Evolutionary conservation across 2,113 vertebrate genomes (phyloP).

Genomic region (Poicephalus gulielmi): DNA sequence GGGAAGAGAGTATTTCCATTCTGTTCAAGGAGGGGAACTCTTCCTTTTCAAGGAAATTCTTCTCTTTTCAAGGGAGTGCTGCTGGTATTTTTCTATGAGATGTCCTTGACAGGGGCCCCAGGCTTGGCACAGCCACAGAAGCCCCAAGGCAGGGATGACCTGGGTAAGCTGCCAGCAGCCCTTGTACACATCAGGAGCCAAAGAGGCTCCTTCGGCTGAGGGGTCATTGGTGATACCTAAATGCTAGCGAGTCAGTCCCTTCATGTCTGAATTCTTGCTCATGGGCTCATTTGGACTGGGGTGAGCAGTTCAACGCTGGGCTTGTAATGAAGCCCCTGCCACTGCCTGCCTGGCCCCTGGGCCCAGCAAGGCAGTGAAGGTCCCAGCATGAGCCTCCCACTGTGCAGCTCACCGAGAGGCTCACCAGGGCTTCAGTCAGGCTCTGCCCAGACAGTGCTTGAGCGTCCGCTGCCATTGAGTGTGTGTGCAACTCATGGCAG

Average conservation of each 20-base stretch:
- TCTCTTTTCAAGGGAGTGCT: neutral
- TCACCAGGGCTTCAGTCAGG: neutral
- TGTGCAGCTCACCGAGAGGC: neutral
- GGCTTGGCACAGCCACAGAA: neutral
- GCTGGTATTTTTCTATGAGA: neutral
- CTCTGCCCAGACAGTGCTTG: neutral
- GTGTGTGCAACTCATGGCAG: neutral
- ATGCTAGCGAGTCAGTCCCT: neutral
- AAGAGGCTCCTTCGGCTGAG: neutral
- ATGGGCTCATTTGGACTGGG: neutral
- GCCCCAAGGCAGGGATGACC: neutral
- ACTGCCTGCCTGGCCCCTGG: accelerated
- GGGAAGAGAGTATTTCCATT: neutral
- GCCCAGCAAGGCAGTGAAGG: neutral
- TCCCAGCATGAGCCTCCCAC: accelerated
- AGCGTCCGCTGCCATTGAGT: neutral
- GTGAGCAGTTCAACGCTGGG: neutral
- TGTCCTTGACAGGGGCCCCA: neutral
- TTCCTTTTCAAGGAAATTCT: neutral
- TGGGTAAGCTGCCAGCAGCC: neutral
- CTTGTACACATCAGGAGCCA: neutral
- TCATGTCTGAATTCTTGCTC: neutral
- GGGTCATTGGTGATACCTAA: neutral
- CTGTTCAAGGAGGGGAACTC: neutral
- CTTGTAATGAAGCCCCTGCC: neutral